Evolutionary conservation across 2,113 vertebrate genomes (phyloP).

Genomic region (Falco punctatus): DNA sequence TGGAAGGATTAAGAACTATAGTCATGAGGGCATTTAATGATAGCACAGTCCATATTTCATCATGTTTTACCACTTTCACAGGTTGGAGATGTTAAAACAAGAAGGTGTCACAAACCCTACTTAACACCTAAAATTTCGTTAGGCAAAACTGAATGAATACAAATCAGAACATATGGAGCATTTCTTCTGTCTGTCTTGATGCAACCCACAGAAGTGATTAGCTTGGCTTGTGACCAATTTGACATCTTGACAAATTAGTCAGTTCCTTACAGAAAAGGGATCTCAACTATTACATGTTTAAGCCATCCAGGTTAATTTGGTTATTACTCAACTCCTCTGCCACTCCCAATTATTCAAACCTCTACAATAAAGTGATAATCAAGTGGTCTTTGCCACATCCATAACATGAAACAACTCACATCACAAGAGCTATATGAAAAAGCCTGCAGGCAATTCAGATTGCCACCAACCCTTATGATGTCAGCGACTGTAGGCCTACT

Average conservation of each 20-base stretch:
- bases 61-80: not conserved
- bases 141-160: conserved; percentile 64
- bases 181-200: conserved; percentile 55
- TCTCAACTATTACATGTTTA: not conserved
- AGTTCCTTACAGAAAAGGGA: conserved; percentile 18
- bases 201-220: conserved; percentile 41
- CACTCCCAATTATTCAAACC: not conserved
- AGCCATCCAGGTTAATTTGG: conserved; percentile 8
- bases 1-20: not conserved
- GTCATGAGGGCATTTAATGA: not conserved
- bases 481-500: rapidly evolving
- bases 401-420: not conserved
- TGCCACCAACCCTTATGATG: not conserved
- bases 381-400: not conserved
- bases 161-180: conserved; percentile 59
- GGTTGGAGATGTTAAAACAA: conserved; percentile 34
- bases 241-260: conserved; percentile 53
- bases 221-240: conserved; percentile 52
- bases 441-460: not conserved
- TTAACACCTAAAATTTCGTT: conserved; percentile 59
- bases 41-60: not conserved
- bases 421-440: not conserved
- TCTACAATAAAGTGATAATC: not conserved
- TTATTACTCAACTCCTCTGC: not conserved
- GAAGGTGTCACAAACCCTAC: conserved; percentile 29